phyloP scores from a whole-genome alignment of 2,113 vertebrate genomes.

The Craseonycteris thonglongyai region DNA sequence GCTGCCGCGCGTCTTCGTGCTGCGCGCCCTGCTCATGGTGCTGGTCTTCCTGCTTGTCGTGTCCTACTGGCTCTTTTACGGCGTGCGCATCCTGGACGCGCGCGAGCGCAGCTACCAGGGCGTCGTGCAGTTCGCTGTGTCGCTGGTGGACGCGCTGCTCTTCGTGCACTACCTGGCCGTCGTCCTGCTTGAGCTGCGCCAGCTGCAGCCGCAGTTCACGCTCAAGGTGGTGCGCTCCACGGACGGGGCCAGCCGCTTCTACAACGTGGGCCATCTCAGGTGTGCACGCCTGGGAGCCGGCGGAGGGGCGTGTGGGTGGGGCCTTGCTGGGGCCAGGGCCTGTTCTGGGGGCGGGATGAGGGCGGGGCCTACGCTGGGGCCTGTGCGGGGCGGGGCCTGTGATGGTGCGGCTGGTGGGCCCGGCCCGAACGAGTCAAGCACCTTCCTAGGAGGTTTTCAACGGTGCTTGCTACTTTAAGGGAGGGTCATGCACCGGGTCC shows the following conservation, averaged over 20 bases:
- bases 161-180: constrained; percentile 94
- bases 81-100: constrained; percentile 88
- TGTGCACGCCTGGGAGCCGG: constrained; percentile 14
- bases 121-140: constrained; percentile 92
- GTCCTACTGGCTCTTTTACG: constrained; percentile 95
- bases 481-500: background rate
- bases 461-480: background rate
- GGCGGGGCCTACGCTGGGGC: no score
- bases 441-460: background rate
- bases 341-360: background rate
- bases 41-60: constrained; percentile 91
- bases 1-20: constrained; percentile 88
- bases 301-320: background rate
- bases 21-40: constrained; percentile 91
- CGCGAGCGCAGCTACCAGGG: constrained; percentile 87
- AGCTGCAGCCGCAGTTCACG: constrained; percentile 93
- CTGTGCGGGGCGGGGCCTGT: no score
- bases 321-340: no score
- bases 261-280: constrained; percentile 94
- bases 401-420: no score
- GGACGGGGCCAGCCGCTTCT: constrained; percentile 91
- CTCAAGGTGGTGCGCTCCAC: constrained; percentile 93
- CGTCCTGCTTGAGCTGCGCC: constrained; percentile 90
- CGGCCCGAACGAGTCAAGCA: no score
- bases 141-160: constrained; percentile 90